Evolutionary conservation across 2,888 invertebrate species (phyloP).

Genomic region (Eucriotettix oculatus): DNA sequence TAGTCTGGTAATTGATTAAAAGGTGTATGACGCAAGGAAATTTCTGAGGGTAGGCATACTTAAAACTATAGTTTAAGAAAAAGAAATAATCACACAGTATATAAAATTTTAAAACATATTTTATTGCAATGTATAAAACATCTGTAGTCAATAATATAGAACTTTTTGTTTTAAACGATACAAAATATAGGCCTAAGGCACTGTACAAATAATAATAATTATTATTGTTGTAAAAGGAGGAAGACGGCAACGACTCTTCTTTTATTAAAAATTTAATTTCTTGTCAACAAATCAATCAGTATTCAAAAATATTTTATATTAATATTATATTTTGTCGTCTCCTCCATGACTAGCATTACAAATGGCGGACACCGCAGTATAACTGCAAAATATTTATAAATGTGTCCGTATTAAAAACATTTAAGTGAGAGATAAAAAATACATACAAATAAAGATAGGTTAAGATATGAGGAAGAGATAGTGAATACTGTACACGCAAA

Average conservation of each 20-base stretch:
- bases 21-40: too few relatives aligned
- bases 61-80: not conserved
- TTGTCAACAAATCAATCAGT: not conserved
- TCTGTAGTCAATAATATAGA: slow-evolving; percentile 12
- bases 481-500: not conserved
- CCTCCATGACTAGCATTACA: slow-evolving; percentile 11
- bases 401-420: not conserved
- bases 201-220: slow-evolving; percentile 5
- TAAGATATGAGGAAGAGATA: not conserved
- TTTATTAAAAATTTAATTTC: not conserved
- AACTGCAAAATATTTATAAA: not conserved
- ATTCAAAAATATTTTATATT: not conserved
- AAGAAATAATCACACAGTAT: not conserved
- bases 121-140: slow-evolving; percentile 9
- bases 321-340: slow-evolving; percentile 3
- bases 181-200: slow-evolving; percentile 11
- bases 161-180: slow-evolving; percentile 7
- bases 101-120: not conserved
- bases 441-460: not conserved
- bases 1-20: too few relatives aligned
- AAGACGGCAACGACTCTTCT: too few relatives aligned
- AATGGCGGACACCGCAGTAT: slow-evolving; percentile 4
- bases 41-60: too few relatives aligned
- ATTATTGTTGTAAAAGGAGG: too few relatives aligned
- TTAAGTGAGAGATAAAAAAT: not conserved